These are phyloP conservation scores for Pangasius sanitwongsei DNA, from an alignment of 2,797 vertebrate species.

Conservation along the genomic window DNA sequence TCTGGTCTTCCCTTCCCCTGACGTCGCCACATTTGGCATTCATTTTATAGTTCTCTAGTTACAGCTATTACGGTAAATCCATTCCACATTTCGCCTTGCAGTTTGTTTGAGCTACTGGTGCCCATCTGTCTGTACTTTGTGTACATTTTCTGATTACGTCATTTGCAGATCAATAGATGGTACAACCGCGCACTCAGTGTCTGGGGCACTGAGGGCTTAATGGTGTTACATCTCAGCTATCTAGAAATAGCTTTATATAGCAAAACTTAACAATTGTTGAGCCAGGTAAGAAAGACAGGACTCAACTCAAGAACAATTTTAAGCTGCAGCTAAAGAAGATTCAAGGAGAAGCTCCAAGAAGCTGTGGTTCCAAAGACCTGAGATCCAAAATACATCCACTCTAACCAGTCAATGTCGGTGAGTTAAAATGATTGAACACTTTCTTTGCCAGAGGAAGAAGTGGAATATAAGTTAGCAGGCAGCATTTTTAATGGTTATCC, in stretches of 20 bases:
- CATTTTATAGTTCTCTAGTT: neutral
- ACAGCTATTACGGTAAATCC: neutral
- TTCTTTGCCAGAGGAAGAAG: neutral
- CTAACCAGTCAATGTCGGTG: neutral
- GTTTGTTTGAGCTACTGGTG: neutral
- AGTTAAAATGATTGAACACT: neutral
- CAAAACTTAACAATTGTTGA: neutral
- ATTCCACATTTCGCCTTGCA: neutral
- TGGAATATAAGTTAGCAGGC: neutral
- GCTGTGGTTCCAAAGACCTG: neutral
- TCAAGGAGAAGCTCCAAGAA: neutral
- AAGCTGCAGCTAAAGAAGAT: neutral
- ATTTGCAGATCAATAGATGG: neutral
- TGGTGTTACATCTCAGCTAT: neutral
- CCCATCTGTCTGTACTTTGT: neutral
- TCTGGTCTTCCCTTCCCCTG: neutral
- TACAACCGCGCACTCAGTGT: neutral
- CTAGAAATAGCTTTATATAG: neutral
- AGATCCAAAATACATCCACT: neutral
- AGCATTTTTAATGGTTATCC: neutral
- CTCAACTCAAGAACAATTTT: neutral
- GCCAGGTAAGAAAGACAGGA: neutral
- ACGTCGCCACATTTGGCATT: neutral
- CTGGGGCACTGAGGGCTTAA: no score
- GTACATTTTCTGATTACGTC: neutral